phyloP scores from a whole-genome alignment of 2,113 vertebrate species.

The Sylvilagus bachmani region DNA sequence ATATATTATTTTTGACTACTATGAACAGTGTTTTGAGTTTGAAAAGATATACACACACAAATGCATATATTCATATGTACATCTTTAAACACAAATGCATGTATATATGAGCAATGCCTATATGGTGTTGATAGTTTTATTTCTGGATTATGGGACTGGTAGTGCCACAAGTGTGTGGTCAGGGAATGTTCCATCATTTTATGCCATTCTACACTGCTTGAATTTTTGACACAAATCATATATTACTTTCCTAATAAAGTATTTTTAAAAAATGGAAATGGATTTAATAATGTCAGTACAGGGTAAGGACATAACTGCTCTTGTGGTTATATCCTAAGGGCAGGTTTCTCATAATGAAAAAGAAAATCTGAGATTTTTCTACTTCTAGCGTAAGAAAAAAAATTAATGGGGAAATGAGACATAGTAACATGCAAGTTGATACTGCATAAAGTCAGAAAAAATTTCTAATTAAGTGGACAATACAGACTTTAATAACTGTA shows the following conservation, averaged over 20 bases:
- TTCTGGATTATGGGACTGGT: not conserved
- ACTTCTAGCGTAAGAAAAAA: slow-evolving; percentile 60
- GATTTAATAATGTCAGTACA: slow-evolving; percentile 59
- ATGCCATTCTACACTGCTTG: not conserved
- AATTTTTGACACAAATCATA: slow-evolving; percentile 55
- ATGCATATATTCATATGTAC: not conserved
- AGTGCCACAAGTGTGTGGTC: not conserved
- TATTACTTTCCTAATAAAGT: slow-evolving; percentile 49
- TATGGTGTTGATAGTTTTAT: not conserved
- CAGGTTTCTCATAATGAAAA: slow-evolving; percentile 64
- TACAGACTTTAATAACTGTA: not conserved
- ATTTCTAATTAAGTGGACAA: slow-evolving; percentile 21
- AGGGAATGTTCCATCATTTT: slow-evolving; percentile 18
- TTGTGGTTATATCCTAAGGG: slow-evolving; percentile 41
- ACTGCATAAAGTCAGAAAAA: not conserved
- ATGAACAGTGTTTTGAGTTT: not conserved
- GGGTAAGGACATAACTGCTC: slow-evolving; percentile 13
- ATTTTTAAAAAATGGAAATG: slow-evolving; percentile 54
- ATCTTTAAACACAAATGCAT: not conserved
- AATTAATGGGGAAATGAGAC: slow-evolving; percentile 58
- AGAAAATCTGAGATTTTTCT: slow-evolving; percentile 61
- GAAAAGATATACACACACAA: not conserved
- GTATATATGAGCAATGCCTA: not conserved
- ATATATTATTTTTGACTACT: not conserved
- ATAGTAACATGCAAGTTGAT: not conserved